phyloP scores from a whole-genome alignment of 2,113 vertebrate species.

The Tricholaema leucomelas region DNA sequence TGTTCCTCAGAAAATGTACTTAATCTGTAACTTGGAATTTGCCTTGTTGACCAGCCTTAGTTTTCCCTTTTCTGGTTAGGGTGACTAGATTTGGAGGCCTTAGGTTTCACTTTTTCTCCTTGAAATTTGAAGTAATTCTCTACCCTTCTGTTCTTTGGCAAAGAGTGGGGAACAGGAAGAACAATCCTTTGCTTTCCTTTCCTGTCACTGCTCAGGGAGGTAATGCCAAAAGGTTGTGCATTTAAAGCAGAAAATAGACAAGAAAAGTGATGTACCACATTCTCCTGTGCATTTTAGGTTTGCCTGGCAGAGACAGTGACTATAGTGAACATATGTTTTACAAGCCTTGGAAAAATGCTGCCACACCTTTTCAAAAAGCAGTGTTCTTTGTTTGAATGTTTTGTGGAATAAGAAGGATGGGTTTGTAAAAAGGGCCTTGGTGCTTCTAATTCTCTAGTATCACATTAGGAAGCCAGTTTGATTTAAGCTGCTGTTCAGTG shows the following conservation, averaged over 20 bases:
- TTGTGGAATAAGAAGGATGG: neutral
- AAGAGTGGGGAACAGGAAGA: neutral
- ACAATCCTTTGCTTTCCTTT: neutral
- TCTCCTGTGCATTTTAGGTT: neutral
- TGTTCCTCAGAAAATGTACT: neutral
- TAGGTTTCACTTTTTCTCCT: neutral
- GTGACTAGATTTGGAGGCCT: neutral
- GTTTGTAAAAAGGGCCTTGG: neutral
- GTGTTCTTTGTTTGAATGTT: neutral
- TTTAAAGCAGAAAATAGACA: neutral
- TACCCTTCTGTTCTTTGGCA: neutral
- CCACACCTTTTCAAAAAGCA: neutral
- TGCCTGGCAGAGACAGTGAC: neutral
- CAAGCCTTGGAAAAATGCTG: neutral
- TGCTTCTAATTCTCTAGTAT: neutral
- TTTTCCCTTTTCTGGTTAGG: neutral
- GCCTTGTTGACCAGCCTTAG: neutral
- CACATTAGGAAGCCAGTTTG: neutral
- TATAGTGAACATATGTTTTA: neutral
- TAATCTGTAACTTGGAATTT: neutral
- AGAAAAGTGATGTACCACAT: neutral
- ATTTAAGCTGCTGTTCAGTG: neutral
- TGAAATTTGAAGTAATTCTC: neutral
- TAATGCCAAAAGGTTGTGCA: neutral
- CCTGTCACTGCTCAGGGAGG: neutral